These are phyloP conservation scores for Notarius lentiginosus DNA, from an alignment of 2,113 vertebrate genomes.

Conservation along the genomic window DNA sequence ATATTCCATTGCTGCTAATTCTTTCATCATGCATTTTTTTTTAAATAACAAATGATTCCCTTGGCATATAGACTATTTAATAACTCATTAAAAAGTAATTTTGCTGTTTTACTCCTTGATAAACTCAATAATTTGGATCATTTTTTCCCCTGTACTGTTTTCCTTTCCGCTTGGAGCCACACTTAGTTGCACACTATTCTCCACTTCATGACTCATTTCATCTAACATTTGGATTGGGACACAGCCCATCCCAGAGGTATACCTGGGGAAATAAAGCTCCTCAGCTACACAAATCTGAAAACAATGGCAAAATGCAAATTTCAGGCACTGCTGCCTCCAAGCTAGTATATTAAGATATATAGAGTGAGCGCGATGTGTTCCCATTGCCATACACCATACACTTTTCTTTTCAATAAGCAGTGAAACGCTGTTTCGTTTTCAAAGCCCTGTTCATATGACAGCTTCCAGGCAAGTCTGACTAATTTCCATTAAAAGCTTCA, in stretches of 20 bases:
- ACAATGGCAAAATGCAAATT: slow-evolving; percentile 19
- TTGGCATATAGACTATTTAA: not conserved
- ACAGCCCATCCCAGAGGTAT: slow-evolving; percentile 34
- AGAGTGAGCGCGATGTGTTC: not conserved
- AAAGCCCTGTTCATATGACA: slow-evolving; percentile 6
- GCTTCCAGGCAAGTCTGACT: slow-evolving; percentile 65
- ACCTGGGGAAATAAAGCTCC: not conserved
- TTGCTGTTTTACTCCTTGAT: not conserved
- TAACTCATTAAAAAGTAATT: not conserved
- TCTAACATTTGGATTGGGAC: slow-evolving; percentile 42
- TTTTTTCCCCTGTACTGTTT: slow-evolving; percentile 12
- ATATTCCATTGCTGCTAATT: not conserved
- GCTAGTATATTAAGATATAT: slow-evolving; percentile 18
- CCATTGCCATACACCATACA: not conserved
- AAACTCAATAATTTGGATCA: slow-evolving; percentile 12
- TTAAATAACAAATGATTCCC: not conserved
- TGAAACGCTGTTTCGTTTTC: not conserved
- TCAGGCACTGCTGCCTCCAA: slow-evolving; percentile 33
- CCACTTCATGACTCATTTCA: slow-evolving; percentile 44
- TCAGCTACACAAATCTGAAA: slow-evolving; percentile 26
- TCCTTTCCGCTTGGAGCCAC: slow-evolving; percentile 15
- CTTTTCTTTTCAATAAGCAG: not conserved
- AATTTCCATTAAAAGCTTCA: slow-evolving; percentile 76
- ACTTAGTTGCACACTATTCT: slow-evolving; percentile 2
- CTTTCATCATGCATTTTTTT: not conserved